phyloP scores from a whole-genome alignment of 2,888 invertebrate genomes.

The Caenorhabditis sp. region DNA sequence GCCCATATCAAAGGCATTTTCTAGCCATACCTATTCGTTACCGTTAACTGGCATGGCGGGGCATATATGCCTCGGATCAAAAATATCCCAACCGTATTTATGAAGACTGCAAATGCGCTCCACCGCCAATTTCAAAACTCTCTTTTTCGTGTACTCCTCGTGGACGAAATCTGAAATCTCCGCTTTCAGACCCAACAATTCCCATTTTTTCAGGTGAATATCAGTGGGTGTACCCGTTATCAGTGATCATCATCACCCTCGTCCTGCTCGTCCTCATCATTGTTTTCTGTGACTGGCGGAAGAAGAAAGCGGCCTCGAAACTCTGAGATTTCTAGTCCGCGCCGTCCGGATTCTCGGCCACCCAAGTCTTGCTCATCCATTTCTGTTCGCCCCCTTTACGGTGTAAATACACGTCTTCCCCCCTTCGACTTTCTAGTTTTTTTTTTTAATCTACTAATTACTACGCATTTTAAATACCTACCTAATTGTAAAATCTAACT shows the following conservation, averaged over 20 bases:
- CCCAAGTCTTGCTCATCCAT: constrained; percentile 19
- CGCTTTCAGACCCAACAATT: no score
- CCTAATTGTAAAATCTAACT: no score
- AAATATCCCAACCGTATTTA: no score
- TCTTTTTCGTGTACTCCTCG: no score
- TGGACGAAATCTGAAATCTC: no score
- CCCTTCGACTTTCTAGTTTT: neutral
- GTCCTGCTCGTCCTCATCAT: constrained; percentile 71
- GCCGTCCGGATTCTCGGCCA: constrained; percentile 15
- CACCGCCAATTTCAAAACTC: no score
- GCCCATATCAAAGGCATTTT: no score
- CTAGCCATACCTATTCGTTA: no score
- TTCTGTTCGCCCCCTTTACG: constrained; percentile 40
- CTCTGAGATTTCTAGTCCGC: neutral
- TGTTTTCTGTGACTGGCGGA: constrained; percentile 73
- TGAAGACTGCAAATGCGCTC: no score
- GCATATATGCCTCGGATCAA: no score
- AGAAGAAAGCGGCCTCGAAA: constrained; percentile 61
- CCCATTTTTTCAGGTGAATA: constrained; percentile 65
- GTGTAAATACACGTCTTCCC: constrained; percentile 37
- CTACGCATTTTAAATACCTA: no score
- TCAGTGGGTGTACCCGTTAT: constrained; percentile 75
- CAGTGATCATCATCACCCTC: constrained; percentile 71
- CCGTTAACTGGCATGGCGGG: no score
- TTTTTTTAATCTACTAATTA: constrained; percentile 16